These are phyloP conservation scores for Liasis olivaceus DNA, from an alignment of 2,797 vertebrate species.

Conservation along the genomic window DNA sequence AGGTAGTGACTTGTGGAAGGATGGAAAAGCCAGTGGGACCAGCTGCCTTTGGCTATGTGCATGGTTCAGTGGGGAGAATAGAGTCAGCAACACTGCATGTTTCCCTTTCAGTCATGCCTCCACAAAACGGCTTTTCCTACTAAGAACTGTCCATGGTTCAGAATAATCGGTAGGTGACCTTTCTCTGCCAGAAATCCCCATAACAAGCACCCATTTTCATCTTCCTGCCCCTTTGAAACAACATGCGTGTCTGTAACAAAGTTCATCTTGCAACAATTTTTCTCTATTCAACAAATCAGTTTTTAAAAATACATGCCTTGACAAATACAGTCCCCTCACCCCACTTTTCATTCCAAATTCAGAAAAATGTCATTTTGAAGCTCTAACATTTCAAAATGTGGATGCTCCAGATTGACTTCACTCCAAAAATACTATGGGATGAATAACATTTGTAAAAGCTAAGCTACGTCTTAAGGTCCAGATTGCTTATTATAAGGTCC, in stretches of 20 bases:
- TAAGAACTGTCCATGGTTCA: background rate
- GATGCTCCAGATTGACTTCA: background rate
- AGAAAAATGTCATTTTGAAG: background rate
- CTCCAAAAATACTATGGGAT: background rate
- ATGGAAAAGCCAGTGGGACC: too few species aligned
- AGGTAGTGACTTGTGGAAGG: too few species aligned
- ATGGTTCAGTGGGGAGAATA: too few species aligned
- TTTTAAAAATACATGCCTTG: background rate
- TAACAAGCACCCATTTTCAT: background rate
- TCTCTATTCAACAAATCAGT: background rate
- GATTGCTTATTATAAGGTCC: background rate
- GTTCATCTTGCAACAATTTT: background rate
- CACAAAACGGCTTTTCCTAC: background rate
- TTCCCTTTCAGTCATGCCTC: background rate
- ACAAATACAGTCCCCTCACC: background rate
- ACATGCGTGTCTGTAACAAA: background rate
- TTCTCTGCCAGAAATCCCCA: background rate
- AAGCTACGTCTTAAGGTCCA: background rate
- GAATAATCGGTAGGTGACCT: background rate
- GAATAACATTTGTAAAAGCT: background rate
- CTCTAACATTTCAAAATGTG: background rate
- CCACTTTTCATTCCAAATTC: background rate
- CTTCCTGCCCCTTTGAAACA: background rate
- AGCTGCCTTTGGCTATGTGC: too few species aligned
- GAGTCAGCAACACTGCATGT: too few species aligned